Percentiles rank a stretch among this genome's conserved stretches.
Evolutionary conservation across 1,140 invertebrate species (phyloP).

Genomic region (Cepaea nemoralis): DNA sequence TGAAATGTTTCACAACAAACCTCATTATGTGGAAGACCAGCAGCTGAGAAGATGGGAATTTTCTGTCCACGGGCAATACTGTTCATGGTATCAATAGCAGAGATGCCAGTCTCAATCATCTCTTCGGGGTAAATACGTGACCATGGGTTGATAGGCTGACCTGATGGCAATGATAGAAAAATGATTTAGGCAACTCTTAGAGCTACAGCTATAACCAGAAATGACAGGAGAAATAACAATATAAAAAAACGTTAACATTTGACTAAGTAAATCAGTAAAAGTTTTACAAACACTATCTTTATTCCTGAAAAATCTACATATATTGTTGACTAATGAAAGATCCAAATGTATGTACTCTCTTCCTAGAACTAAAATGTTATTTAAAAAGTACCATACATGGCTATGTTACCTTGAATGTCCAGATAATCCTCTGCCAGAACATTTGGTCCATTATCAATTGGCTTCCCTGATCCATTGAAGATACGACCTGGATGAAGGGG

Average conservation of each 20-base stretch:
- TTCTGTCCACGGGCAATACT: constrained; percentile 98
- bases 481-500: constrained; percentile 78
- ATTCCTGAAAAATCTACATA: no score
- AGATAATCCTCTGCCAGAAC: constrained; percentile 96
- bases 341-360: no score
- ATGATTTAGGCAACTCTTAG: no score
- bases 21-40: constrained; percentile 98
- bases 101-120: constrained; percentile 99
- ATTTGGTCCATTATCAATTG: constrained; percentile 96
- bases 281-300: no score
- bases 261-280: no score
- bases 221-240: no score
- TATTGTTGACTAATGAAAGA: no score
- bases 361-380: no score
- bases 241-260: no score
- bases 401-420: constrained; percentile 93
- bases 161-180: neutral
- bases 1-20: constrained; percentile 67
- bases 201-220: no score
- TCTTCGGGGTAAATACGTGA: constrained; percentile 98
- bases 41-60: constrained; percentile 98
- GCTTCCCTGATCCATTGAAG: constrained; percentile 98
- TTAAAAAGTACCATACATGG: no score
- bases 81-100: constrained; percentile 99
- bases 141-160: constrained; percentile 81